phyloP scores from a whole-genome alignment of 2,113 vertebrate species.

The Leucoraja erinaceus region DNA sequence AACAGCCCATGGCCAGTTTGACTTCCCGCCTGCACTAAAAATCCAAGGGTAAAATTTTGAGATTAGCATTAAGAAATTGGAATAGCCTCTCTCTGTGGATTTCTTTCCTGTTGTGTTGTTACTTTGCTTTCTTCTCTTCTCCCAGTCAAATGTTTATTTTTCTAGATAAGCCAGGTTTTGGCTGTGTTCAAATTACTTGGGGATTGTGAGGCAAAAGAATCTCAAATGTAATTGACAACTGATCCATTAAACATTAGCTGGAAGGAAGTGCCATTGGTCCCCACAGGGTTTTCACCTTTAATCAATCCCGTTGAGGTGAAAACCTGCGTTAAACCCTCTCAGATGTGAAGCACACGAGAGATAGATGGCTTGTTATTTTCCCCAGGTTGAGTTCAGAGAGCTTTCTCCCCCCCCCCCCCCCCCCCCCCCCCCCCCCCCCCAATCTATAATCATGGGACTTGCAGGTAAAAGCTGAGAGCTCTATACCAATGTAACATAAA shows the following conservation, averaged over 20 bases:
- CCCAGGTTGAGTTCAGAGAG: background rate
- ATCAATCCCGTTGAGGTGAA: slow-evolving; percentile 17
- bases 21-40: background rate
- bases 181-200: background rate
- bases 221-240: background rate
- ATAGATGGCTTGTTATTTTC: background rate
- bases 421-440: background rate
- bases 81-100: background rate
- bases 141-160: background rate
- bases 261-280: slow-evolving; percentile 8
- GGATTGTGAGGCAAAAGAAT: background rate
- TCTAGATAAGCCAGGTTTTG: background rate
- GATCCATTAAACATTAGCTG: slow-evolving; percentile 30
- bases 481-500: background rate
- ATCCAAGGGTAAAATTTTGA: background rate
- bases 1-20: background rate
- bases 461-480: background rate
- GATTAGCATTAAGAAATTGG: background rate
- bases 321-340: background rate
- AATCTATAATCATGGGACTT: background rate
- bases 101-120: background rate
- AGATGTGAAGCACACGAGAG: background rate
- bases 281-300: background rate
- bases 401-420: background rate
- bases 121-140: background rate